Conservation (phyloP, 2,797 vertebrate species). For the Rousettus madagascariensis region DNA sequence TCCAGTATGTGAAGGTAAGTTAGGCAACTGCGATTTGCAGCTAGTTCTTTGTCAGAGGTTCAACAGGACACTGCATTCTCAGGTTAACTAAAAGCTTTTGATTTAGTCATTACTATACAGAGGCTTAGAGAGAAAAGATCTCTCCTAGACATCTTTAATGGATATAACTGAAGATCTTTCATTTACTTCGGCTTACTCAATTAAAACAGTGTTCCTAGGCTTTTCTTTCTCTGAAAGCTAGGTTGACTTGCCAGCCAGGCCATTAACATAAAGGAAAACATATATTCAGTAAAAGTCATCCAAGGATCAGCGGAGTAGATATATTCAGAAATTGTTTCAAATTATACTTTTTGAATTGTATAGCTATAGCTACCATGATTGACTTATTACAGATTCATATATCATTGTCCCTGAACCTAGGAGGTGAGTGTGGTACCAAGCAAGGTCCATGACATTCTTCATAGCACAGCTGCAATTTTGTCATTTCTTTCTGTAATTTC, state of each 20-base stretch:
- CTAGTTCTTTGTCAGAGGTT: not conserved
- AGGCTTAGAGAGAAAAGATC: not conserved
- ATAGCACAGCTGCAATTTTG: not conserved
- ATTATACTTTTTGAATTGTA: not conserved
- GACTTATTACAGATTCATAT: not conserved
- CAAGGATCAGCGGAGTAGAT: not conserved
- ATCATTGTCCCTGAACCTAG: not conserved
- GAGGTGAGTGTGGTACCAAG: not conserved
- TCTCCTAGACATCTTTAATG: not conserved
- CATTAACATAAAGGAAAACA: not conserved
- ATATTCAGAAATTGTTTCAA: not conserved
- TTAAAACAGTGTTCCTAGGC: not conserved
- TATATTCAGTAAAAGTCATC: not conserved
- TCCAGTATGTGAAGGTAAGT: constrained; percentile 69
- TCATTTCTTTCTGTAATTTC: constrained; percentile 33
- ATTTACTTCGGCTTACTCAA: not conserved
- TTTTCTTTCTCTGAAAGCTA: constrained; percentile 11
- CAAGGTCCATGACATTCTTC: not conserved
- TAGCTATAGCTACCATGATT: not conserved
- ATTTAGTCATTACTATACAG: not conserved
- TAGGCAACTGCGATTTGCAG: not conserved
- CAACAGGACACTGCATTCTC: not conserved
- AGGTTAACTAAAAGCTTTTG: not conserved
- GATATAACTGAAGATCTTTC: not conserved
- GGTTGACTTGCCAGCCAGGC: not conserved